A percentile compares a stretch with the other conserved stretches of the same genome.
Conservation (phyloP, 2,797 vertebrate genomes). For the Danio choprae region DNA sequence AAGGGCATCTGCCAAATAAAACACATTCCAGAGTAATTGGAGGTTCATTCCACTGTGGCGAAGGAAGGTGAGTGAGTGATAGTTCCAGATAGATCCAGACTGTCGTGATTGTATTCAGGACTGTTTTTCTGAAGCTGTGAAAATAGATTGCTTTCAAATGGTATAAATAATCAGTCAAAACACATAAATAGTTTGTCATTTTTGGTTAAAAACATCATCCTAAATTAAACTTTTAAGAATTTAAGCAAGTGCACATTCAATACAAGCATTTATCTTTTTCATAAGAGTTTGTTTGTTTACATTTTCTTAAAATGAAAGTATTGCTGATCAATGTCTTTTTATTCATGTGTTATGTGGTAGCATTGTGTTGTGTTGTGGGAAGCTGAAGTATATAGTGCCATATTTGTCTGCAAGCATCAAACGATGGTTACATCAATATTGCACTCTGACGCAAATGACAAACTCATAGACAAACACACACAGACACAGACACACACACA, state of each 20-base stretch:
- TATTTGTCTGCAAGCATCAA: conserved; percentile 12
- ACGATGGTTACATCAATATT: conserved; percentile 48
- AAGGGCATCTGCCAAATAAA: too few species aligned
- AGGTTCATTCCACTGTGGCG: too few species aligned
- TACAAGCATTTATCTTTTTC: neutral
- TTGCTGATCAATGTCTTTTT: conserved; percentile 23
- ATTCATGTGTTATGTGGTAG: conserved; percentile 21
- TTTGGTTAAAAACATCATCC: too few species aligned
- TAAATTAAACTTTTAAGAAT: too few species aligned
- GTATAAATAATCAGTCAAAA: too few species aligned
- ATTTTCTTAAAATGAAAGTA: conserved; percentile 31
- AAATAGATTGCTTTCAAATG: too few species aligned
- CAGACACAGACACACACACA: conserved; percentile 5
- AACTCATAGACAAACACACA: neutral
- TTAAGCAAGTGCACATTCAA: neutral
- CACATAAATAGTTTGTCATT: too few species aligned
- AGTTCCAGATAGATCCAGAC: too few species aligned
- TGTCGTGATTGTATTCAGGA: too few species aligned
- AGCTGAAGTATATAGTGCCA: neutral
- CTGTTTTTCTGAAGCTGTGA: too few species aligned
- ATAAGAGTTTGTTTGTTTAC: conserved; percentile 8
- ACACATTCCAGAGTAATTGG: too few species aligned
- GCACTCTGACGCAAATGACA: conserved; percentile 15
- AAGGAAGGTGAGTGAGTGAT: too few species aligned
- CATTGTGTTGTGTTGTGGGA: neutral